These are phyloP conservation scores for Melanotaenia maccullochi DNA, from an alignment of 2,797 vertebrate genomes.

Conservation along the genomic window DNA sequence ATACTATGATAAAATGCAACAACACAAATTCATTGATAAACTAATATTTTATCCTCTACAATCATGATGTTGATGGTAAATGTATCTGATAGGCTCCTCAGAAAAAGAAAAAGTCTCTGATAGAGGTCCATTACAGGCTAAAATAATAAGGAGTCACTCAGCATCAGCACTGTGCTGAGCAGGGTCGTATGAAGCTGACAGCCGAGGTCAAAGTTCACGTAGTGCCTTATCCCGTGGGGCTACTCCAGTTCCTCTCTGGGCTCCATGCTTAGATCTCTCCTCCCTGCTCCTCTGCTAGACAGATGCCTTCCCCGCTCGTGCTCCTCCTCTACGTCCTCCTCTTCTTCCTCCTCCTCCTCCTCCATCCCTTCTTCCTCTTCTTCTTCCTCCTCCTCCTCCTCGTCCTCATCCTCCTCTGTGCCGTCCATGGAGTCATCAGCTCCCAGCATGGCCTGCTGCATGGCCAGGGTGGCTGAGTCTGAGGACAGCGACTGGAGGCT, in stretches of 20 bases:
- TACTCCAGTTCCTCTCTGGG: slow-evolving; percentile 93
- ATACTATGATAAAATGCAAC: slow-evolving; percentile 47
- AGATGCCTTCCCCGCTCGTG: slow-evolving; percentile 85
- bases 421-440: slow-evolving; percentile 94
- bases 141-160: slow-evolving; percentile 32
- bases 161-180: slow-evolving; percentile 22
- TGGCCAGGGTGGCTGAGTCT: slow-evolving; percentile 94
- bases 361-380: slow-evolving; percentile 81
- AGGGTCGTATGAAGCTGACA: slow-evolving; percentile 24
- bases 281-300: slow-evolving; percentile 73
- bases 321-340: slow-evolving; percentile 87
- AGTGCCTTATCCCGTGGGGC: neutral
- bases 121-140: slow-evolving; percentile 44
- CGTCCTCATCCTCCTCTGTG: slow-evolving; percentile 94
- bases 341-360: slow-evolving; percentile 85
- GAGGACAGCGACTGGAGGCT: slow-evolving; percentile 94
- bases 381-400: slow-evolving; percentile 90
- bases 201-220: slow-evolving; percentile 39
- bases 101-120: slow-evolving; percentile 43
- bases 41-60: slow-evolving; percentile 43
- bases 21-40: slow-evolving; percentile 49
- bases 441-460: slow-evolving; percentile 97
- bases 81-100: slow-evolving; percentile 48
- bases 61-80: slow-evolving; percentile 22
- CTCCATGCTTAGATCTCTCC: slow-evolving; percentile 89